Evolutionary conservation across 2,888 invertebrate species (phyloP).

Genomic region (Syrphus vitripennis): DNA sequence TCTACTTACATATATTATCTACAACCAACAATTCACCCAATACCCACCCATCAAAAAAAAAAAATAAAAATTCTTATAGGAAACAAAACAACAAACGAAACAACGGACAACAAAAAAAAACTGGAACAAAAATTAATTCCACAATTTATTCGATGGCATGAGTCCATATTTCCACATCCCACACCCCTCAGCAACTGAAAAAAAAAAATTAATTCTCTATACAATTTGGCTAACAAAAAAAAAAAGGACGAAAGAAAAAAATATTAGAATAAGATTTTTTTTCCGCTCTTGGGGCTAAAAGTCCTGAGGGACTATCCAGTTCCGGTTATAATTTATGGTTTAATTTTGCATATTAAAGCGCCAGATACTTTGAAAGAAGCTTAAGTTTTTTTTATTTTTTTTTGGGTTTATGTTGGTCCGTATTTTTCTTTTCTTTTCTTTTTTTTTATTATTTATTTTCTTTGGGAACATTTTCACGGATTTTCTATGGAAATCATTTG

Average conservation of each 20-base stretch:
- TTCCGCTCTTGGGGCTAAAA: neutral
- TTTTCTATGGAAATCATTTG: conserved; percentile 45
- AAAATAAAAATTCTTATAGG: neutral
- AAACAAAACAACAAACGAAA: neutral
- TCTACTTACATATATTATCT: too few relatives aligned
- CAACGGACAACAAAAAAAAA: neutral
- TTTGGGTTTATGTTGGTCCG: neutral
- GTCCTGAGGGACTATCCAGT: conserved; percentile 56
- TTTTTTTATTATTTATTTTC: conserved; percentile 7
- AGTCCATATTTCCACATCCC: neutral
- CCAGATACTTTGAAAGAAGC: conserved; percentile 55
- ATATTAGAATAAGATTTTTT: conserved; percentile 3
- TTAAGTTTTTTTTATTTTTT: conserved; percentile 37
- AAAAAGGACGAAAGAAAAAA: conserved; percentile 3
- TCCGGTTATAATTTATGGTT: conserved; percentile 67
- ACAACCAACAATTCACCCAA: neutral
- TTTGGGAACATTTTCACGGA: conserved; percentile 26
- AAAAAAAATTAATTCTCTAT: neutral
- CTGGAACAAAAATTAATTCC: neutral
- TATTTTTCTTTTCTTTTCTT: neutral
- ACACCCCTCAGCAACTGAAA: neutral
- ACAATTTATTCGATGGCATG: conserved; percentile 16
- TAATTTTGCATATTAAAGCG: conserved; percentile 62
- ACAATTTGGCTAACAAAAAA: neutral
- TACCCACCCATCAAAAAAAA: neutral